A percentile compares a stretch with the other conserved stretches of the same genome.
Conservation (phyloP, 1,140 invertebrate species). For the Drosophila sechellia region DNA sequence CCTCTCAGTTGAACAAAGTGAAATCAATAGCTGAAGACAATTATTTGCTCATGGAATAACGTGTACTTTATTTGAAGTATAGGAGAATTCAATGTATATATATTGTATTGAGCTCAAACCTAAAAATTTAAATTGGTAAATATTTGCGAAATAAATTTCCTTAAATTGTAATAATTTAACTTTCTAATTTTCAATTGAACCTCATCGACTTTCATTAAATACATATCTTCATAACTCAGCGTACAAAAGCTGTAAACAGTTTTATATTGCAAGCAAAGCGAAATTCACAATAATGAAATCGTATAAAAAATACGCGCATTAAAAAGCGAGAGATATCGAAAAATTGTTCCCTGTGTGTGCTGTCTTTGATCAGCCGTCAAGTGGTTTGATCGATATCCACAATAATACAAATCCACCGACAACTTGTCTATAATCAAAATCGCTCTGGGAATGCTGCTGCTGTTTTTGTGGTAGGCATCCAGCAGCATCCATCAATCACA, state of each 20-base stretch:
- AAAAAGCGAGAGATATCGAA: constrained; percentile 22
- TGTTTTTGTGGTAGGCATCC: constrained; percentile 69
- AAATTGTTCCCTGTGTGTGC: constrained; percentile 35
- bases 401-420: constrained; percentile 79
- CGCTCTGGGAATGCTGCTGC: constrained; percentile 43
- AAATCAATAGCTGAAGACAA: background rate
- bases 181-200: constrained; percentile 1
- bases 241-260: background rate
- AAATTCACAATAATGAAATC: constrained; percentile 62
- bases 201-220: constrained; percentile 1
- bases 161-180: background rate
- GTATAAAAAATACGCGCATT: constrained; percentile 64
- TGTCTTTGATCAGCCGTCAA: constrained; percentile 76
- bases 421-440: constrained; percentile 77
- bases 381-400: constrained; percentile 75
- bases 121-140: no score
- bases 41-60: no score
- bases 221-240: constrained; percentile 24
- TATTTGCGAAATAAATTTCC: background rate
- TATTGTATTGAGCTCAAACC: no score
- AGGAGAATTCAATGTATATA: no score
- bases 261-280: constrained; percentile 5
- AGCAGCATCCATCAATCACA: constrained; percentile 71
- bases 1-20: background rate
- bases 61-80: no score